Base-by-base conservation (phyloP, 2,797 vertebrate species). In the Ceryle rudis region DNA sequence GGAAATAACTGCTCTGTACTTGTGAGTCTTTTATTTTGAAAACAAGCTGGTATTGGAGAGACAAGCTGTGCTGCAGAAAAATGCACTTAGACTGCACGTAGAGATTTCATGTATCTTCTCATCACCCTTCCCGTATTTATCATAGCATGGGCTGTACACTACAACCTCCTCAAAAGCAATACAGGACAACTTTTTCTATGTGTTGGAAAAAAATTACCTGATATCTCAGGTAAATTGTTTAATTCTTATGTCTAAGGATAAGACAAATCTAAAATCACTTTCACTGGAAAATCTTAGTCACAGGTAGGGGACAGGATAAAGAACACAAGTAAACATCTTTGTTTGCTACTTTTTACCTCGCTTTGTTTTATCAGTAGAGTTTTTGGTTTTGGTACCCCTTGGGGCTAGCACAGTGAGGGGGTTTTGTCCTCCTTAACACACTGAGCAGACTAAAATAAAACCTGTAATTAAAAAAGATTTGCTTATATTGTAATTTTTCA, bases 181-280 rank as follows among this genome's bases (percentile, higher is more conserved):
- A 6, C 10, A 22, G 19, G 7, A 4, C 10, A 80, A 16, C 6
- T 18, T 61, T 15, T 12, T 39, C 0, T 7, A 3, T 0, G 0
- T 16, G 5, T n/a, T 7, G 39, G 35, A 79, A 44, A 71, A 37
- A 35, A 54, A 2, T 1, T 2, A 18, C 2, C 5, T 3, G 13
- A 18, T 49, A 4, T 15, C 6, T 21, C 7, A 52, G 14, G 7
- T n/a, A 46, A 71, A 52, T 64, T 61, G 3, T 33, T 55, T 39
- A 42, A 7, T 46, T 69, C 5, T 17, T 51, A 35, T 7, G 1
- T 44, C 5, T 46, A 33, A 73, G 39, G 23, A 22, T 42, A 41
- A 65, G 16, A 35, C 1, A 11, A 33, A 28, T 31, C 80, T 67
- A 39, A 86, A 69, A 52, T 5, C n/a, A 18, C 4, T 77, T 39